A percentile compares a stretch with the other conserved stretches of the same genome.
phyloP scores from a whole-genome alignment of 2,797 vertebrate species.

The Rhinella marina region DNA sequence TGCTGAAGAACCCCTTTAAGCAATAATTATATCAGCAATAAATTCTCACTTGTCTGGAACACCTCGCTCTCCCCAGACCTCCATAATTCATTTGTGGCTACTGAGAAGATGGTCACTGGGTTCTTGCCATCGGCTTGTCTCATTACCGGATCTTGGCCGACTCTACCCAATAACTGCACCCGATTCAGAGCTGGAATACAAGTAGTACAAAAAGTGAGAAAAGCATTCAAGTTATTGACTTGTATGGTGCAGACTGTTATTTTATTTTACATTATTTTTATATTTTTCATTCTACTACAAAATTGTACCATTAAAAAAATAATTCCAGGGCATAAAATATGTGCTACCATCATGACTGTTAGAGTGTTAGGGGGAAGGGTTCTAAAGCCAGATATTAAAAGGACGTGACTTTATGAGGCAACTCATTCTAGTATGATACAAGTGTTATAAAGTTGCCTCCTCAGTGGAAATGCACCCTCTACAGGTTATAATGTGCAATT shows the following conservation, averaged over 20 bases:
- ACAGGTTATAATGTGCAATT: neutral
- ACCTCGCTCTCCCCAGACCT: slow-evolving; percentile 83
- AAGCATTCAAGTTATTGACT: no score
- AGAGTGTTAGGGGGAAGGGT: no score
- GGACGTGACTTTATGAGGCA: no score
- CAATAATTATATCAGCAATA: neutral
- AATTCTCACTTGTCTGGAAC: slow-evolving; percentile 75
- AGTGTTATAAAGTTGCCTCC: neutral
- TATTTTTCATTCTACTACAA: no score
- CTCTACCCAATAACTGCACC: slow-evolving; percentile 92
- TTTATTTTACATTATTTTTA: no score
- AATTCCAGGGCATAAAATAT: no score
- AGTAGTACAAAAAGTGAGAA: slow-evolving; percentile 8
- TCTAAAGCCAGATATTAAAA: no score
- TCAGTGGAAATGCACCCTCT: neutral
- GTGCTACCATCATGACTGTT: no score
- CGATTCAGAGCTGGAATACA: slow-evolving; percentile 86
- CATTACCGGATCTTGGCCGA: slow-evolving; percentile 98
- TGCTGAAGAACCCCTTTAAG: neutral
- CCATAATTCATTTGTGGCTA: slow-evolving; percentile 99
- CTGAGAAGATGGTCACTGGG: slow-evolving; percentile 95
- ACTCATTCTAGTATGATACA: no score
- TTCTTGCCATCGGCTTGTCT: slow-evolving; percentile 94
- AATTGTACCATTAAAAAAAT: no score
- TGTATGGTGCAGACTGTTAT: no score